Conservation (phyloP, 2,797 vertebrate genomes). For the Thunnus albacares region DNA sequence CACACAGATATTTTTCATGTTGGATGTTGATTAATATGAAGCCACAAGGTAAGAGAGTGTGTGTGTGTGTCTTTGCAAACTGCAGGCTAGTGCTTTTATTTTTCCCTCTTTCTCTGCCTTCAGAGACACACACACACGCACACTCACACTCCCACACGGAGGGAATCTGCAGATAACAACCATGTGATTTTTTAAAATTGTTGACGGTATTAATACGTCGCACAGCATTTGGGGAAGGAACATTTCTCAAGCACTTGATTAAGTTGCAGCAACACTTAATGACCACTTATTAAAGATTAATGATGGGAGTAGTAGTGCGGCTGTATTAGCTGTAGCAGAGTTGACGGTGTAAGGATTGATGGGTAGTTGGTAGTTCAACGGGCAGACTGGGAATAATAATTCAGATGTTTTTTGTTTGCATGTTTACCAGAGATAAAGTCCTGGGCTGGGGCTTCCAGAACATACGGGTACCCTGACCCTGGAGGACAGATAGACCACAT, state of each 20-base stretch:
- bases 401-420: constrained; percentile 35
- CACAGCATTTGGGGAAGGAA: constrained; percentile 12
- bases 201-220: constrained; percentile 37
- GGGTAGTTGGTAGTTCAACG: constrained; percentile 43
- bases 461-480: constrained; percentile 85
- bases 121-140: too few species aligned
- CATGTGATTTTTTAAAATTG: constrained; percentile 22
- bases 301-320: constrained; percentile 45
- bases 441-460: constrained; percentile 79
- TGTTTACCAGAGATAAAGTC: constrained; percentile 86
- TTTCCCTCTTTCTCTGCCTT: background rate
- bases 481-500: constrained; percentile 80
- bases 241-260: constrained; percentile 29
- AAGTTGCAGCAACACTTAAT: constrained; percentile 41
- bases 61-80: constrained; percentile 10
- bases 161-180: constrained; percentile 15
- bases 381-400: constrained; percentile 34
- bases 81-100: background rate
- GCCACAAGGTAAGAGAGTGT: constrained; percentile 44
- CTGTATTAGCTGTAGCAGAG: constrained; percentile 40
- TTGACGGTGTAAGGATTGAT: background rate
- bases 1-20: constrained; percentile 46
- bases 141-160: background rate
- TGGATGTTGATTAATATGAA: constrained; percentile 63
- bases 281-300: constrained; percentile 64